Evolutionary conservation across 2,888 invertebrate species (phyloP), one percentile per base, ranked within the genome.

Genomic region (Idaea aversata): DNA sequence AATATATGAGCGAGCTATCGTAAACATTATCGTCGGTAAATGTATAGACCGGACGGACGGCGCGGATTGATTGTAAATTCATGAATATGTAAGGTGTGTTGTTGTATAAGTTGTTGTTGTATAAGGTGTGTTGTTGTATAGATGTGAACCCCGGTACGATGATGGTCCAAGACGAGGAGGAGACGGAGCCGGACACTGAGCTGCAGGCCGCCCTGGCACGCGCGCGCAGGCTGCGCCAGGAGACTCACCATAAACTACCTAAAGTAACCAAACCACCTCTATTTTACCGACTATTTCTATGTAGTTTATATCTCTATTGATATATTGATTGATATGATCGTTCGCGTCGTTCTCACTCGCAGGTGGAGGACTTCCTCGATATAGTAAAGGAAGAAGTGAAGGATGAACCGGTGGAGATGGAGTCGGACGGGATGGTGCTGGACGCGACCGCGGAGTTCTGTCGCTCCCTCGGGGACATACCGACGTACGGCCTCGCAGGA

Each of bases 401-500:
- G 61, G 80, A 86, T 16, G 91, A 83, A 63, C 89, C 80, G 63
- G 93, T 89, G 57, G 67, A 65, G 62, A 70, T 83, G 64, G 75
- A 72, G 36, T 87, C 93, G 63, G 92, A 91, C 4, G 94, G 94
- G 74, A 98, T 99, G 80, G 95, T 96, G 66, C 91, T 99, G 65
- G 98, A 99, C 93, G 96, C 98, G 0, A 99, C 98, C 0, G 98
- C 99, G 0, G 99, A 99, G 94, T 99, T 99, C 93, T 99, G 99
- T 83, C 95, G 99, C 77, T 98, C 98, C 61, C 94, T 99, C 6
- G 98, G 99, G 0, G 98, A 99, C 85, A 98, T 98, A 79, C 98
- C 99, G 66, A 98, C 98, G 0, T 98, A 98, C 84, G 98, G 98
- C 15, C 96, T 96, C 86, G 96, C 98, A 25, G 98, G 98, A 47